A percentile compares a stretch with the other conserved stretches of the same genome.
These are phyloP conservation scores for Spea multiplicata DNA, from an alignment of 2,113 vertebrate species.

Conservation along the genomic window DNA sequence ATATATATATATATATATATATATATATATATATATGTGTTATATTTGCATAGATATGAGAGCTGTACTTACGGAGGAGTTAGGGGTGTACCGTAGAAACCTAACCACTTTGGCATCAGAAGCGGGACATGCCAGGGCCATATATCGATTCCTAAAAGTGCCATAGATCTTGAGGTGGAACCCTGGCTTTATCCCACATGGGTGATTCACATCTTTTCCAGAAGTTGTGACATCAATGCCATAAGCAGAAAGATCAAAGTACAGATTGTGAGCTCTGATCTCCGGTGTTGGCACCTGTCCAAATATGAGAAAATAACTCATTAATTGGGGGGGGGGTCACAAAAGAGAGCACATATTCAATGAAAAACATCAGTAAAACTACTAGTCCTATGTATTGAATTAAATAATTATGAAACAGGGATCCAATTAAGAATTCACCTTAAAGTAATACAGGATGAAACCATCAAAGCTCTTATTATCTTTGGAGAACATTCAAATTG, in stretches of 20 bases:
- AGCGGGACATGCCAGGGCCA: constrained; percentile 68
- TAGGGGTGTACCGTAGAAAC: constrained; percentile 71
- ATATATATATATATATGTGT: neutral
- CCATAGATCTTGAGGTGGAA: constrained; percentile 79
- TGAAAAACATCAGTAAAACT: neutral
- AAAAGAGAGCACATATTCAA: neutral
- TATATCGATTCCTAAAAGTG: constrained; percentile 72
- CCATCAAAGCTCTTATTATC: neutral
- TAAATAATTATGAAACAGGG: neutral
- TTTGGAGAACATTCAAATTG: neutral
- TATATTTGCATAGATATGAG: neutral
- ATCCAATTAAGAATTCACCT: neutral
- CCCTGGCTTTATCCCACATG: constrained; percentile 56
- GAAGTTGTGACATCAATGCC: constrained; percentile 61
- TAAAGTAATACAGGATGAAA: neutral
- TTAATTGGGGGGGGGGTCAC: too few species aligned
- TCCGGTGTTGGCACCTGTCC: constrained; percentile 73
- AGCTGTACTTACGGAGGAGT: constrained; percentile 63
- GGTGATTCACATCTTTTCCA: constrained; percentile 55
- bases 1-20: too few species aligned
- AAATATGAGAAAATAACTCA: neutral
- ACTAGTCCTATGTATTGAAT: neutral
- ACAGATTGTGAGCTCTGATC: constrained; percentile 71
- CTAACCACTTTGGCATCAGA: constrained; percentile 72
- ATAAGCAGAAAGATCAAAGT: constrained; percentile 77